Percentiles rank a stretch among this genome's conserved stretches.
phyloP scores from a whole-genome alignment of 2,797 vertebrate species.

The Scolopax bukidnonensis region DNA sequence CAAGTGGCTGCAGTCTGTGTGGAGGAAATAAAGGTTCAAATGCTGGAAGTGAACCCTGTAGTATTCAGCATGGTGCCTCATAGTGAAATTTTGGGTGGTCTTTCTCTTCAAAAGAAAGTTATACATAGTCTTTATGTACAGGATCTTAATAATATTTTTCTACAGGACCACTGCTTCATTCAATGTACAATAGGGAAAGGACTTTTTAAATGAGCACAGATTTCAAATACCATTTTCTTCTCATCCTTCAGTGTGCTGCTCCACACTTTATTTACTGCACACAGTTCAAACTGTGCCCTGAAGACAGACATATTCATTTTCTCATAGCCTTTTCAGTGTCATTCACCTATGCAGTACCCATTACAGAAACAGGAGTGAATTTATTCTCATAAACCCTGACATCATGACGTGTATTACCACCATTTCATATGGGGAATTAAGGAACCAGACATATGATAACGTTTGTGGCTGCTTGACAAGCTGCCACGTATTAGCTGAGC shows the following conservation, averaged over 20 bases:
- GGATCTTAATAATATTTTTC: background rate
- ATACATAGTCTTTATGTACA: background rate
- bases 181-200: background rate
- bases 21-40: conserved; percentile 27
- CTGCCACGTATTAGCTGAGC: conserved; percentile 14
- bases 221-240: background rate
- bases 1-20: background rate
- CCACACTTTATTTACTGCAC: conserved; percentile 24
- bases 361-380: background rate
- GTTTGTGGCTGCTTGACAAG: background rate
- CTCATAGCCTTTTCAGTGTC: background rate
- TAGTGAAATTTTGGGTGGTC: background rate
- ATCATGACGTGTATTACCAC: background rate
- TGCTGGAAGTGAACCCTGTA: background rate
- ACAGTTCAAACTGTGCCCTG: background rate
- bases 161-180: conserved; percentile 29
- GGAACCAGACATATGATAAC: background rate
- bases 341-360: background rate
- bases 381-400: conserved; percentile 22
- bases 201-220: background rate
- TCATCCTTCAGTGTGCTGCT: background rate
- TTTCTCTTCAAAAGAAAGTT: background rate
- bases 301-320: conserved; percentile 3
- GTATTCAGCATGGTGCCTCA: background rate
- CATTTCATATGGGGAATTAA: conserved; percentile 14